phyloP scores from a whole-genome alignment of 2,888 invertebrate genomes.

The Parnassius apollo region DNA sequence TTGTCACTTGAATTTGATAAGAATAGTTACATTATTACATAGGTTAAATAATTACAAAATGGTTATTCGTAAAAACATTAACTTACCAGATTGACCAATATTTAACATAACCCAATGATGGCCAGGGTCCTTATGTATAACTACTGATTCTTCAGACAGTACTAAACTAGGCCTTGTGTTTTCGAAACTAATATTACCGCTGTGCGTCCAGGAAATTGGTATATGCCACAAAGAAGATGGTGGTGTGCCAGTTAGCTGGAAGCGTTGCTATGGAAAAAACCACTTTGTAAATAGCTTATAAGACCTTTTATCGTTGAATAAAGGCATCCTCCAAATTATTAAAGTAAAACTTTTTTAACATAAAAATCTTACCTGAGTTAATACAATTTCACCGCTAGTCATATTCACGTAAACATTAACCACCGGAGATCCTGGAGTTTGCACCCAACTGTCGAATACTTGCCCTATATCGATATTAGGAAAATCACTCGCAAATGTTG shows the following conservation, averaged over 20 bases:
- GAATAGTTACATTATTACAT: too few relatives aligned
- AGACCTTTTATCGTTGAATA: too few relatives aligned
- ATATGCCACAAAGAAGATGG: slow-evolving; percentile 57
- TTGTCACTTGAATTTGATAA: too few relatives aligned
- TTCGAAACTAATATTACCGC: slow-evolving; percentile 56
- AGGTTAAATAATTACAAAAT: too few relatives aligned
- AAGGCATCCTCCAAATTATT: too few relatives aligned
- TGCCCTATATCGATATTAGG: slow-evolving; percentile 52
- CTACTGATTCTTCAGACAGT: slow-evolving; percentile 38
- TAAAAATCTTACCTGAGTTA: slow-evolving; percentile 59
- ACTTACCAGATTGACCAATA: slow-evolving; percentile 62
- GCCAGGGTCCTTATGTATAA: slow-evolving; percentile 42
- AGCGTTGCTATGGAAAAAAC: slow-evolving; percentile 52
- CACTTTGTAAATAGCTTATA: background rate
- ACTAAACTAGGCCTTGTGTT: slow-evolving; percentile 58
- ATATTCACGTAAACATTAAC: slow-evolving; percentile 71
- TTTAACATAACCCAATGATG: slow-evolving; percentile 82
- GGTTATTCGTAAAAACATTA: background rate
- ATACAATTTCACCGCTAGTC: slow-evolving; percentile 43
- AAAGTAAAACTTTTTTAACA: background rate
- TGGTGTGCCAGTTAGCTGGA: slow-evolving; percentile 47
- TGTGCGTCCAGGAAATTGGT: slow-evolving; percentile 68
- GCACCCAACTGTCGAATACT: slow-evolving; percentile 83
- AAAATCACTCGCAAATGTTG: slow-evolving; percentile 44
- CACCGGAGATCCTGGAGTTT: slow-evolving; percentile 82